Percentiles rank a stretch among this genome's conserved stretches.
Evolutionary conservation across 2,113 vertebrate genomes (phyloP).

Genomic region (Collichthys lucidus): DNA sequence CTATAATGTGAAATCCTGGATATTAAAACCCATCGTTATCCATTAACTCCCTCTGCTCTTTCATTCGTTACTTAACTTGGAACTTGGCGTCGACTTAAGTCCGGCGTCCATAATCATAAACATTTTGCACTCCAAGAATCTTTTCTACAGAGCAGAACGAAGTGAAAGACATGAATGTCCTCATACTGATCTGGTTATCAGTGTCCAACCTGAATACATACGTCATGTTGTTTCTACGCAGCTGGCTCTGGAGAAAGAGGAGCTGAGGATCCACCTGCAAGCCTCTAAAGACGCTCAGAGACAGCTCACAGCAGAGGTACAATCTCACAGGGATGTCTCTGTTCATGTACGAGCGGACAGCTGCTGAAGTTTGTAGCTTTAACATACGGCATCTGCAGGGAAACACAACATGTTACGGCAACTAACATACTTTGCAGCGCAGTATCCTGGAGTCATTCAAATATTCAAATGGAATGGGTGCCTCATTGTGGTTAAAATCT

Average conservation of each 20-base stretch:
- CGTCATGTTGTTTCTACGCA: conserved; percentile 68
- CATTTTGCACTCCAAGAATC: no score
- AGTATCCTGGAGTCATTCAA: not conserved
- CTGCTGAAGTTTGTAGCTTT: not conserved
- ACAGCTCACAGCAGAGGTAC: conserved; percentile 95
- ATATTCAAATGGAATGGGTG: no score
- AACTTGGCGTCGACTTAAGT: no score
- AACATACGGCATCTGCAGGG: not conserved
- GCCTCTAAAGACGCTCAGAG: conserved; percentile 97
- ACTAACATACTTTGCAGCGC: not conserved
- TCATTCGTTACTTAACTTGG: no score
- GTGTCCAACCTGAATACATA: no score
- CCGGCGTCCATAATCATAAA: no score
- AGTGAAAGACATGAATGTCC: no score
- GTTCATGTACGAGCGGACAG: not conserved
- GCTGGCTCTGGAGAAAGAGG: conserved; percentile 97
- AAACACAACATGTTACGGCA: not conserved
- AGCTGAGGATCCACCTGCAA: conserved; percentile 95
- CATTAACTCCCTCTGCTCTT: no score
- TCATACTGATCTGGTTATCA: no score
- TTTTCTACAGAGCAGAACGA: no score
- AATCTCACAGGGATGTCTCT: not conserved
- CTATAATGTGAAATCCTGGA: not conserved
- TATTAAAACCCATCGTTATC: no score
- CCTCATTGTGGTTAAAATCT: not conserved